phyloP scores from a whole-genome alignment of 2,888 invertebrate genomes.

The Tanaodytes sp. region DNA sequence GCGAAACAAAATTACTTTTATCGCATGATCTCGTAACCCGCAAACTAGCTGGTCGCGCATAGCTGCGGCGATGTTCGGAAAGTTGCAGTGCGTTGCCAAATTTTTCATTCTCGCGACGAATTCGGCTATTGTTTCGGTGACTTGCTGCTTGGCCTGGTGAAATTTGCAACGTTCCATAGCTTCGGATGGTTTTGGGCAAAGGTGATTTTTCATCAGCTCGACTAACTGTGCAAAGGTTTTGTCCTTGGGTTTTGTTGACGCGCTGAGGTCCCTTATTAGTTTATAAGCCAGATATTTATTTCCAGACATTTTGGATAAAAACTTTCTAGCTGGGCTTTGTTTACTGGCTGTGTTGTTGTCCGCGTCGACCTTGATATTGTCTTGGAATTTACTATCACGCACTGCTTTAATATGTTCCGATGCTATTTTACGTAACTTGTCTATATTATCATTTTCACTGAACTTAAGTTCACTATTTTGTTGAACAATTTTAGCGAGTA shows the following conservation, averaged over 20 bases:
- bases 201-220: constrained; percentile 43
- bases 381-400: too few species aligned
- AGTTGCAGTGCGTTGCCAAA: constrained; percentile 6
- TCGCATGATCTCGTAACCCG: too few species aligned
- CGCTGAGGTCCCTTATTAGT: constrained; percentile 39
- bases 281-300: constrained; percentile 40
- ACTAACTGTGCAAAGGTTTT: constrained; percentile 43
- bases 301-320: constrained; percentile 34
- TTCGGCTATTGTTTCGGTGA: constrained; percentile 11
- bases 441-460: too few species aligned
- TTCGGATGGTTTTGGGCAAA: constrained; percentile 43
- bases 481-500: too few species aligned
- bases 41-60: too few species aligned
- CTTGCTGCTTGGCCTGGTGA: constrained; percentile 11
- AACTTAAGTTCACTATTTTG: too few species aligned
- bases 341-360: constrained; percentile 40
- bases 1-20: too few species aligned
- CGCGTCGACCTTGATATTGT: too few species aligned
- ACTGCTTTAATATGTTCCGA: too few species aligned
- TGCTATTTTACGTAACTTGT: too few species aligned
- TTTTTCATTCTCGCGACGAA: constrained; percentile 64
- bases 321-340: constrained; percentile 34
- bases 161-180: constrained; percentile 41
- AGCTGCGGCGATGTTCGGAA: too few species aligned
- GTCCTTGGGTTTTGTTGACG: constrained; percentile 42